Percentiles rank a stretch among this genome's conserved stretches.
Evolutionary conservation across 2,888 invertebrate genomes (phyloP).

Genomic region (Agonopterix arenella): DNA sequence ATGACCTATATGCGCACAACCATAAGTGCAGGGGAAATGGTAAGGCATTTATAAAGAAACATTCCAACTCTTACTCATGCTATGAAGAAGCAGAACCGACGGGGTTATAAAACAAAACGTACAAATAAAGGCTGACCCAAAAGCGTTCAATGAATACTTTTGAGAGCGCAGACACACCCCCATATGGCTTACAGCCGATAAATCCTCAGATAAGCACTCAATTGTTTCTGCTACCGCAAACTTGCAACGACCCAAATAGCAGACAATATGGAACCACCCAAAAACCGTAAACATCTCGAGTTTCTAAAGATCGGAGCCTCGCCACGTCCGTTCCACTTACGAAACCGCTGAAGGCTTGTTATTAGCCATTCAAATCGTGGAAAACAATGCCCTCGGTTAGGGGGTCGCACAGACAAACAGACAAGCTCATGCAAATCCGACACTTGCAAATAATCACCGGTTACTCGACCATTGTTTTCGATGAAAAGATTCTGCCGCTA

Average conservation of each 20-base stretch:
- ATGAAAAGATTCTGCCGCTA: slow-evolving; percentile 45
- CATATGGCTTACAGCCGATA: not conserved
- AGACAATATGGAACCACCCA: slow-evolving; percentile 29
- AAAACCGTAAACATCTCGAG: slow-evolving; percentile 37
- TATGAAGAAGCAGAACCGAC: too few species aligned
- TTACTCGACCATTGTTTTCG: slow-evolving; percentile 42
- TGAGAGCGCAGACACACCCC: not conserved
- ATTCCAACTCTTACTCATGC: too few species aligned
- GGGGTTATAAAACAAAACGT: too few species aligned
- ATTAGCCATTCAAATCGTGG: slow-evolving; percentile 57
- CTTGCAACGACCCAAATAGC: slow-evolving; percentile 22
- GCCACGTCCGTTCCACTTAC: slow-evolving; percentile 34
- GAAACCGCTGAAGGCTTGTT: slow-evolving; percentile 47
- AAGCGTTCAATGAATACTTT: not conserved
- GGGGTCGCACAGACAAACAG: slow-evolving; percentile 41
- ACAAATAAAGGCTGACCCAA: not conserved
- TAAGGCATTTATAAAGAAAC: too few species aligned
- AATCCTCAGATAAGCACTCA: slow-evolving; percentile 4
- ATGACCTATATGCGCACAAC: not conserved
- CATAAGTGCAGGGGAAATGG: too few species aligned
- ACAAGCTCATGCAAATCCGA: slow-evolving; percentile 55
- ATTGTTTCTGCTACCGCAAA: slow-evolving; percentile 6
- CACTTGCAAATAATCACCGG: slow-evolving; percentile 50
- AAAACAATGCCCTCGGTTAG: slow-evolving; percentile 61
- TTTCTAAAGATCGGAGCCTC: slow-evolving; percentile 35